Evolutionary conservation across 2,797 vertebrate genomes (phyloP).

Genomic region (Ibycter americanus): DNA sequence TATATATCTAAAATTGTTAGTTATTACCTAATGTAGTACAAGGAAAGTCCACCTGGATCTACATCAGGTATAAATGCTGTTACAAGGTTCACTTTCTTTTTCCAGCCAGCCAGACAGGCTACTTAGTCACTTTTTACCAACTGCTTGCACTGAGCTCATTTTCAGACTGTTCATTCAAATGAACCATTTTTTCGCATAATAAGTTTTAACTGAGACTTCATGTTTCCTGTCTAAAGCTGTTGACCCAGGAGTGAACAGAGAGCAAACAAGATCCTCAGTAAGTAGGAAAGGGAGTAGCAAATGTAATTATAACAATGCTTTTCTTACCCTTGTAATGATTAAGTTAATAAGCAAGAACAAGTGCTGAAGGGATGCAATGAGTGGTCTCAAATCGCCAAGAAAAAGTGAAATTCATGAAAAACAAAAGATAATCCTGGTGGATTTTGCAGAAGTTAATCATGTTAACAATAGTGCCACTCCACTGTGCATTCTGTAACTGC

Average conservation of each 20-base stretch:
- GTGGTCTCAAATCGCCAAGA: neutral
- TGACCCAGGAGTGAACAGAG: neutral
- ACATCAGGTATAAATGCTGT: neutral
- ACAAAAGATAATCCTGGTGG: neutral
- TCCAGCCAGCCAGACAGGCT: neutral
- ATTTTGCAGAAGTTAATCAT: neutral
- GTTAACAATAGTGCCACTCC: neutral
- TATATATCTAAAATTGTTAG: neutral
- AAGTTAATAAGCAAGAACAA: neutral
- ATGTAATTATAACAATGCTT: neutral
- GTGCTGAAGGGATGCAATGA: neutral
- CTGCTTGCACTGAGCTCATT: neutral
- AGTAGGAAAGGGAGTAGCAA: neutral
- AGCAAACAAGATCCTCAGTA: neutral
- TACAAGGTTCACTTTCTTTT: neutral
- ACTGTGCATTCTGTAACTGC: neutral
- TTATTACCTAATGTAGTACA: neutral
- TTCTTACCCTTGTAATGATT: neutral
- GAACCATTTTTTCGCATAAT: neutral
- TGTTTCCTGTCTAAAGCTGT: neutral
- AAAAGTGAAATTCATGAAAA: neutral
- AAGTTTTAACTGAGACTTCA: neutral
- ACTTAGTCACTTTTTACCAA: neutral
- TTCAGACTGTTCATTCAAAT: neutral
- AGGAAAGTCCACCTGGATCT: neutral